phyloP scores from a whole-genome alignment of 23 tunicate genomes.

The Pegea sp. region DNA sequence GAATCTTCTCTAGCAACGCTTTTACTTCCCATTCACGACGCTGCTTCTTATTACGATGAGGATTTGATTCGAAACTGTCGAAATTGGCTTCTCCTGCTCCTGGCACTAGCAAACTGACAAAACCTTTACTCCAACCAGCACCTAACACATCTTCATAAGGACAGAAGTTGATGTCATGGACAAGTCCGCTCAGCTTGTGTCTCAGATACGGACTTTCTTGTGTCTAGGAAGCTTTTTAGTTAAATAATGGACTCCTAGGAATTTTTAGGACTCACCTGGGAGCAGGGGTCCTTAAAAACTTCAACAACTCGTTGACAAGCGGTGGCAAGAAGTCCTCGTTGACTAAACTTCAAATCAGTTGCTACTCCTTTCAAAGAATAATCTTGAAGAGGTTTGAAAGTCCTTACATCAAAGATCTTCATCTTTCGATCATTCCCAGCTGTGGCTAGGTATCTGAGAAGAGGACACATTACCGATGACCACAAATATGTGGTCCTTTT shows the following conservation, averaged over 20 bases:
- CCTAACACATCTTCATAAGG: constrained; percentile 95
- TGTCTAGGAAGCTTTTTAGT: too few relatives aligned
- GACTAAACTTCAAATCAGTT: constrained; percentile 46
- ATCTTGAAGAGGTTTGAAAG: constrained; percentile 38
- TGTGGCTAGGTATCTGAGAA: constrained; percentile 92
- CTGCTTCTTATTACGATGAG: constrained; percentile 54
- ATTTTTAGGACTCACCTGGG: constrained; percentile 18
- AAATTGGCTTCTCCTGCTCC: constrained; percentile 90
- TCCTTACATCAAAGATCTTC: constrained; percentile 72
- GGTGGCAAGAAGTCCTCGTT: constrained; percentile 43
- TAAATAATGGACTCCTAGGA: too few relatives aligned
- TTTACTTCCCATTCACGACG: constrained; percentile 77
- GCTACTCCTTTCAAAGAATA: constrained; percentile 20
- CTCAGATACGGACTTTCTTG: constrained; percentile 48
- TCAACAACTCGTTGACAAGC: constrained; percentile 57
- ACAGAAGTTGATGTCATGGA: constrained; percentile 42
- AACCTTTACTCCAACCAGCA: constrained; percentile 46
- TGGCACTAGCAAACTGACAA: constrained; percentile 62
- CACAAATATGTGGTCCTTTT: too few relatives aligned
- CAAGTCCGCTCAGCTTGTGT: constrained; percentile 20
- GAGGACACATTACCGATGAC: too few relatives aligned
- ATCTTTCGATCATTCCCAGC: constrained; percentile 61
- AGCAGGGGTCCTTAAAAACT: constrained; percentile 65
- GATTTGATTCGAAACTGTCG: constrained; percentile 63
- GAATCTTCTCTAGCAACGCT: constrained; percentile 74